These are phyloP conservation scores for Proteles cristata DNA, from an alignment of 2,113 vertebrate genomes.

Conservation along the genomic window DNA sequence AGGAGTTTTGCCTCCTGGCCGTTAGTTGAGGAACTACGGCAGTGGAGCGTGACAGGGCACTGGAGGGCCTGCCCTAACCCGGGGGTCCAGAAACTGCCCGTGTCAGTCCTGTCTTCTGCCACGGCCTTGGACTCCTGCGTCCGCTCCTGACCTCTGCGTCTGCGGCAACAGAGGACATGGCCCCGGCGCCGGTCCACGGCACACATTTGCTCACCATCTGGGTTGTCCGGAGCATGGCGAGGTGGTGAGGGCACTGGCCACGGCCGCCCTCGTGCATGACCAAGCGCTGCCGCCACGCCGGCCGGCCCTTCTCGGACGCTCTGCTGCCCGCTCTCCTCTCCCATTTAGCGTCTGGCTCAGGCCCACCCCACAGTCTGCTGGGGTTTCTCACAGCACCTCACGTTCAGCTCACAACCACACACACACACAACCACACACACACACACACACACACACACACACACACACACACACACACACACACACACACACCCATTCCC, in stretches of 20 bases:
- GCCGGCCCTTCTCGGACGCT: background rate
- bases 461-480: accelerated
- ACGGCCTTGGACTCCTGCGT: accelerated
- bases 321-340: background rate
- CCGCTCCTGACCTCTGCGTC: background rate
- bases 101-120: too few relatives aligned
- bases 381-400: background rate
- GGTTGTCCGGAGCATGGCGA: background rate
- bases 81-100: too few relatives aligned
- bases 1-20: background rate
- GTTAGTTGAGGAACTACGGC: background rate
- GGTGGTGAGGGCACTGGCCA: accelerated
- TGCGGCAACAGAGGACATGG: accelerated
- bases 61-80: accelerated
- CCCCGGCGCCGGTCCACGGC: background rate
- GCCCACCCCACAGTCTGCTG: background rate
- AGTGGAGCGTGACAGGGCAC: background rate
- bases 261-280: accelerated
- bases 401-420: accelerated
- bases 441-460: accelerated
- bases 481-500: accelerated
- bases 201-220: accelerated
- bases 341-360: background rate
- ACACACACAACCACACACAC: accelerated
- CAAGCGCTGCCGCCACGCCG: accelerated